Evolutionary conservation across 2,113 vertebrate species (phyloP).

Genomic region (Rhea pennata): DNA sequence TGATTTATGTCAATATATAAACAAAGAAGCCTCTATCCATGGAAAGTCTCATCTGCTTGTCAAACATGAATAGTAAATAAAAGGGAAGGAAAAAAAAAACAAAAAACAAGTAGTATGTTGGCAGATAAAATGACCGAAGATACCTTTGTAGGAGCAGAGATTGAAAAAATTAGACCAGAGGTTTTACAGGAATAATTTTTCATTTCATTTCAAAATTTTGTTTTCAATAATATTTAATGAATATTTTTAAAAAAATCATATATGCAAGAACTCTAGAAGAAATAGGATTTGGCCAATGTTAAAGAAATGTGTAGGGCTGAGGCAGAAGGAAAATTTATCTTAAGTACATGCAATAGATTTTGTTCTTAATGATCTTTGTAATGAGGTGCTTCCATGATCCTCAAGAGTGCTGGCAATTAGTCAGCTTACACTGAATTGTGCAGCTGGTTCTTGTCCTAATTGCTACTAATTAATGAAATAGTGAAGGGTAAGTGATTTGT

Average conservation of each 20-base stretch:
- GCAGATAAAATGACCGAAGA: background rate
- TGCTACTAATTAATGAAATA: background rate
- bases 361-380: background rate
- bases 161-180: background rate
- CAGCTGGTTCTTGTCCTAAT: background rate
- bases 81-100: background rate
- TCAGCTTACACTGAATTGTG: background rate
- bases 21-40: background rate
- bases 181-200: background rate
- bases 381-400: background rate
- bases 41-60: background rate
- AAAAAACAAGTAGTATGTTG: background rate
- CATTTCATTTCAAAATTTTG: too few species aligned
- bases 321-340: background rate
- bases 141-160: background rate
- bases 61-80: background rate
- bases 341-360: background rate
- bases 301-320: background rate
- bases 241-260: background rate
- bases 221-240: too few species aligned
- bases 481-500: background rate
- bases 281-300: background rate
- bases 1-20: background rate
- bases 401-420: background rate
- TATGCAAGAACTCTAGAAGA: background rate